Conservation (phyloP, 23 tunicate species). For the Styela clava region DNA sequence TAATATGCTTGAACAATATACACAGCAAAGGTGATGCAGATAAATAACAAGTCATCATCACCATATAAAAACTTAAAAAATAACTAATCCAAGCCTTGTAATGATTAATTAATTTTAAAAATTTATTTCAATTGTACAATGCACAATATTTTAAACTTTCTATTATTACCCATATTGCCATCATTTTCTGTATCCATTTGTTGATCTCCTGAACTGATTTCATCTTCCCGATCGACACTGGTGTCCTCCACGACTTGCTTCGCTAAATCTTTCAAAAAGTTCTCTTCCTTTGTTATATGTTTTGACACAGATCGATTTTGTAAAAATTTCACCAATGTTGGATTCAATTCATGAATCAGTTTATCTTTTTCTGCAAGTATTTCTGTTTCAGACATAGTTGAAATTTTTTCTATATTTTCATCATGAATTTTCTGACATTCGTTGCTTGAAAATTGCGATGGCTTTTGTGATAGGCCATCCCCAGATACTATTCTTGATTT, state of each 20-base stretch:
- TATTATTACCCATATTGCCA: no score
- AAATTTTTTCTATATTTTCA: slow-evolving; percentile 53
- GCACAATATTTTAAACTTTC: no score
- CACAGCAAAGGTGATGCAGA: no score
- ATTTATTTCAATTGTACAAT: no score
- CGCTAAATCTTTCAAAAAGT: slow-evolving; percentile 6
- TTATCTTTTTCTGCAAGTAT: slow-evolving; percentile 40
- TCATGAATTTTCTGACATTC: slow-evolving; percentile 33
- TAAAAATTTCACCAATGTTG: slow-evolving; percentile 38
- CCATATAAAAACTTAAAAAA: no score
- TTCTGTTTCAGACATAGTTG: slow-evolving; percentile 43
- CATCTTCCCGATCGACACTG: background rate
- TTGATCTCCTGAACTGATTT: background rate
- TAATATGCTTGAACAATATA: no score
- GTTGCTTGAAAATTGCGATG: background rate
- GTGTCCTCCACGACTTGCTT: background rate
- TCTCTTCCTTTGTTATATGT: slow-evolving; percentile 8
- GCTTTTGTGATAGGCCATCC: slow-evolving; percentile 11
- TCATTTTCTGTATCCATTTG: no score
- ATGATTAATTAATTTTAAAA: no score
- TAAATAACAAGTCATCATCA: no score
- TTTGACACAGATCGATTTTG: background rate
- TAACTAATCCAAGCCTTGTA: no score
- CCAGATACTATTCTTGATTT: slow-evolving; percentile 17
- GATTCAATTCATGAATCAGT: slow-evolving; percentile 29